These are phyloP conservation scores for Ariopsis seemanni DNA, from an alignment of 2,113 vertebrate species.

Conservation along the genomic window DNA sequence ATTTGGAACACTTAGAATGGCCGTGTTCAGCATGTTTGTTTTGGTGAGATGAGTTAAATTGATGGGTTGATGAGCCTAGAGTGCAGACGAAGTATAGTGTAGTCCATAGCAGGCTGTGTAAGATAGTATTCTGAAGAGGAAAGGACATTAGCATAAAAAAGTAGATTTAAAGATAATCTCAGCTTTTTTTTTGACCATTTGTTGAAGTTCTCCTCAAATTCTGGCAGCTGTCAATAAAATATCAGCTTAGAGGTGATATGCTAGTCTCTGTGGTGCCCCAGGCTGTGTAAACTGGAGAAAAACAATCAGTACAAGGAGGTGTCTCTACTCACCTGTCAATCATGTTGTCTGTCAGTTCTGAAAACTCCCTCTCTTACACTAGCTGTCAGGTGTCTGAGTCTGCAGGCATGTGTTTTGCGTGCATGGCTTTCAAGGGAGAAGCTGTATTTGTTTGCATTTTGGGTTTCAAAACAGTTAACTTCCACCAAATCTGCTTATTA, in stretches of 20 bases:
- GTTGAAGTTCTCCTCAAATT: neutral
- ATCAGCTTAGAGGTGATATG: neutral
- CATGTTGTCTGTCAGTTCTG: neutral
- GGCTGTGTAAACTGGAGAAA: slow-evolving; percentile 16
- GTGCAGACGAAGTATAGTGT: neutral
- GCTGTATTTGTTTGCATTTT: neutral
- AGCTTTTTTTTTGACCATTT: neutral
- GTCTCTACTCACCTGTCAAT: slow-evolving; percentile 8
- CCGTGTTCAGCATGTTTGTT: slow-evolving; percentile 60
- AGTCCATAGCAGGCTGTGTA: neutral
- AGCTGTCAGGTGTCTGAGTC: neutral
- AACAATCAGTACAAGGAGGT: slow-evolving; percentile 23
- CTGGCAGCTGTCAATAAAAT: slow-evolving; percentile 18
- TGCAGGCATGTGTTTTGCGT: neutral
- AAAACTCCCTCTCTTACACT: neutral
- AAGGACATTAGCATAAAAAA: neutral
- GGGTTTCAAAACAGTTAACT: neutral
- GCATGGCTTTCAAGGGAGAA: neutral
- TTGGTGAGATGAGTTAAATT: slow-evolving; percentile 66
- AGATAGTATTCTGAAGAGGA: neutral
- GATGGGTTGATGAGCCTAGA: slow-evolving; percentile 2
- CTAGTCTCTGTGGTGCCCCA: neutral
- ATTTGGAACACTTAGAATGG: slow-evolving; percentile 69
- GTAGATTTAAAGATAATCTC: neutral
- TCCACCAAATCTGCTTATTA: neutral